Evolutionary conservation across 2,888 invertebrate genomes (phyloP).

Genomic region (Cheilosia variabilis): DNA sequence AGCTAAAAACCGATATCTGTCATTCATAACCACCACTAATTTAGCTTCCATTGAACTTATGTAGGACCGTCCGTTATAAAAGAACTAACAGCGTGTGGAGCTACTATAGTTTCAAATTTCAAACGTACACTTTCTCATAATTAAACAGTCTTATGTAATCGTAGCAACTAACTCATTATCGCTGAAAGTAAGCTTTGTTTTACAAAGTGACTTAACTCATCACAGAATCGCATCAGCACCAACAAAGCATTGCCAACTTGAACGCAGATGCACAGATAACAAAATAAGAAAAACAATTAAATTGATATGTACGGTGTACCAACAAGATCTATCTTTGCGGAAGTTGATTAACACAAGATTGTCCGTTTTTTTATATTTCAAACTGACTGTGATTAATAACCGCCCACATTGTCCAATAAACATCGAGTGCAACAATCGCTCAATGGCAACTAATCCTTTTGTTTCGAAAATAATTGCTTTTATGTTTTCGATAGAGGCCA

Average conservation of each 20-base stretch:
- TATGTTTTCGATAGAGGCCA: not conserved
- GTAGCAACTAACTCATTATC: no score
- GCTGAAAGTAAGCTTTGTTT: not conserved
- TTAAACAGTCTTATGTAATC: no score
- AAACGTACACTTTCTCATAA: no score
- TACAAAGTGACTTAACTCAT: not conserved
- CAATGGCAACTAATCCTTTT: conserved; percentile 25
- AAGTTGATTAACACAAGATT: conserved; percentile 11
- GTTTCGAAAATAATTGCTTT: conserved; percentile 11
- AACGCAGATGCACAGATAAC: not conserved
- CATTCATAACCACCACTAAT: no score
- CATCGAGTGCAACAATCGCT: conserved; percentile 39
- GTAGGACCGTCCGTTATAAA: no score
- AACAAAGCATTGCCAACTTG: not conserved
- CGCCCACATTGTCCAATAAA: conserved; percentile 38
- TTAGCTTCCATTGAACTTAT: no score
- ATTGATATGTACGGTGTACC: not conserved
- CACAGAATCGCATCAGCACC: not conserved
- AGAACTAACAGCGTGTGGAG: no score
- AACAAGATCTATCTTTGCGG: conserved; percentile 16
- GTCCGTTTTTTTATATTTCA: not conserved
- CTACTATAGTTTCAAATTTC: no score
- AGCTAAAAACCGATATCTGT: no score
- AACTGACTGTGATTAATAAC: conserved; percentile 19
- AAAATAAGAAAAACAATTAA: conserved; percentile 6